Conservation (phyloP, 2,113 vertebrate species). For the Eclectus roratus region DNA sequence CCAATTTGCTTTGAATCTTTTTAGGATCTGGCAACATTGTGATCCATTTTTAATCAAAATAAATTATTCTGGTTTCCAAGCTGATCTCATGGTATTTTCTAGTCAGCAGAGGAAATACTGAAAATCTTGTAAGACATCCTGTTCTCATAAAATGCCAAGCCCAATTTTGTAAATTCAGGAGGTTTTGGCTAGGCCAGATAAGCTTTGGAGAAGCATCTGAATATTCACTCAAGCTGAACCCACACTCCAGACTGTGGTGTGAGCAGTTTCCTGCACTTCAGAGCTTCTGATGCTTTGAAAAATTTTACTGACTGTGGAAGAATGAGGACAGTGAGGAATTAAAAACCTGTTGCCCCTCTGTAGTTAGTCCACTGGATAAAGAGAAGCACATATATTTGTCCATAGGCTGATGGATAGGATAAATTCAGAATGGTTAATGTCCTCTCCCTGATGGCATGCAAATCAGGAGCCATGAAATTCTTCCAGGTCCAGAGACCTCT, state of each 20-base stretch:
- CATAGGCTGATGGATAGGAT: not conserved
- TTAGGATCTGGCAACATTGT: not conserved
- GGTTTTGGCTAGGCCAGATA: constrained; percentile 64
- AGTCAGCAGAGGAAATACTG: constrained; percentile 49
- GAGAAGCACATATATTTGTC: not conserved
- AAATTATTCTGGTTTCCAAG: not conserved
- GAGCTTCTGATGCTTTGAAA: constrained; percentile 43
- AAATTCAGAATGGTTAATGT: not conserved
- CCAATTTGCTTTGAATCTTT: not conserved
- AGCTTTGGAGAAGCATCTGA: constrained; percentile 50
- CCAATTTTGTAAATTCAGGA: constrained; percentile 59
- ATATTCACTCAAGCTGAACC: constrained; percentile 65
- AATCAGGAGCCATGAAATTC: not conserved
- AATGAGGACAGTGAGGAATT: not conserved
- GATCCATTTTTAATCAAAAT: constrained; percentile 15
- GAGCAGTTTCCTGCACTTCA: constrained; percentile 57
- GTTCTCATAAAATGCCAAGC: constrained; percentile 58
- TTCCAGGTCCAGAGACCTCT: not conserved
- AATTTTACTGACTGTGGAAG: constrained; percentile 11
- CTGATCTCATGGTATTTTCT: constrained; percentile 41
- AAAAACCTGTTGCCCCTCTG: not conserved
- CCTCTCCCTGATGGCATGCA: not conserved
- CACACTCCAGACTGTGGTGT: constrained; percentile 66
- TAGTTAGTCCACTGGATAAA: not conserved
- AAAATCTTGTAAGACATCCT: constrained; percentile 55